phyloP scores from a whole-genome alignment of 2,797 vertebrate genomes.

The Sebastes variabilis region DNA sequence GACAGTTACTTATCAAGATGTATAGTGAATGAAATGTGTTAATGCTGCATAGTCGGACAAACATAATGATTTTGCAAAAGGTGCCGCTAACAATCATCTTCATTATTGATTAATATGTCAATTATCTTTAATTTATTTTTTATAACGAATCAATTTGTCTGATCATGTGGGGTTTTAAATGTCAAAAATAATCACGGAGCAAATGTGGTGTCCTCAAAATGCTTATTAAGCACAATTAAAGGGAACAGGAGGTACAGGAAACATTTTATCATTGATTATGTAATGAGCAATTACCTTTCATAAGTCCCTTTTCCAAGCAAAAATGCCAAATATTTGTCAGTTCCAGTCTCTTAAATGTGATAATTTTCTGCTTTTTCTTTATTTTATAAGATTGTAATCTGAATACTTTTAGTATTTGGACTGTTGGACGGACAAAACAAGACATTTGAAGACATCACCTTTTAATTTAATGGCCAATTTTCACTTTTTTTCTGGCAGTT shows the following conservation, averaged over 20 bases:
- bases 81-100: neutral
- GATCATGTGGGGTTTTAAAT: conserved; percentile 22
- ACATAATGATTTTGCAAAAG: neutral
- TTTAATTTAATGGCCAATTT: neutral
- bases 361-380: neutral
- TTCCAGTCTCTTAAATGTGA: neutral
- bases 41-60: neutral
- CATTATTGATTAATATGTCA: neutral
- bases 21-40: neutral
- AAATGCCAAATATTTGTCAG: neutral
- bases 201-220: neutral
- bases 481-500: neutral
- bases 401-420: neutral
- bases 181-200: neutral
- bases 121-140: neutral
- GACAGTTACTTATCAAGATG: neutral
- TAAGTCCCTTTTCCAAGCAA: neutral
- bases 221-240: neutral
- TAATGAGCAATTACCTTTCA: neutral
- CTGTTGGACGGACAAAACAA: too few relatives aligned
- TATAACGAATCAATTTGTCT: conserved; percentile 6
- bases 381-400: neutral
- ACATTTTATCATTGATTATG: neutral
- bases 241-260: neutral
- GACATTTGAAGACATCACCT: neutral